Evolutionary conservation across 2,888 invertebrate species (phyloP), one percentile per base, ranked within the genome.

Genomic region (Brassicogethes aeneus): DNA sequence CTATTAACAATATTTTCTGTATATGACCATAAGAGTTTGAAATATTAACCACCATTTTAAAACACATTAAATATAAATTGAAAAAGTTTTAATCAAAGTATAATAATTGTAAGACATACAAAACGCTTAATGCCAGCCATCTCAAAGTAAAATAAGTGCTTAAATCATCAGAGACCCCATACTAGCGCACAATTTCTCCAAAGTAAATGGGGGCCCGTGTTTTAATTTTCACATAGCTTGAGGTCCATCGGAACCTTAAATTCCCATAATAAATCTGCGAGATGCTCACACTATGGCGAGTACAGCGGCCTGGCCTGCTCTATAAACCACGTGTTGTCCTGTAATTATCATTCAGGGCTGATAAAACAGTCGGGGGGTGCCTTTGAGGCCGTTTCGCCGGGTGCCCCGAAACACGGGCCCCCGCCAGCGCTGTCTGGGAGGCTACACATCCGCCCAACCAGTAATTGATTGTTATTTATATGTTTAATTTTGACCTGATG

Each of bases 291-390:
- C 48, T 32, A 32, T 23, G 10, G 5, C 5, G 7, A 23, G 7
- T 23, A 23, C 5, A 23, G 45, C 43, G 42, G 36, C 36, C 29
- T 37, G 47, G 52, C 46, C 50, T 48, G 54, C 52, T 51, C 60
- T 51, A 63, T 65, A 65, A 64, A 65, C 62, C 61, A 64, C 59
- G 61, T 62, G 64, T 65, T 63, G 64, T 66, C 66, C 58, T 62
- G 66, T 64, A 66, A 66, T 66, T 66, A 65, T 61, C 64, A 62
- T 64, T 60, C 55, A 51, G 57, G 53, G 58, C 59, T 63, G 64
- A 64, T 64, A 64, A 65, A 64, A 61, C 53, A 49, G 55, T 51
- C 52, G 60, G 64, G 58, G 60, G 61, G 62, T 56, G 55, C 56
- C 61, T 64, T 65, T 64, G 62, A 54, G 57, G 56, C 46, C 41